These are phyloP conservation scores for Vultur gryphus DNA, from an alignment of 2,797 vertebrate species.

Conservation along the genomic window DNA sequence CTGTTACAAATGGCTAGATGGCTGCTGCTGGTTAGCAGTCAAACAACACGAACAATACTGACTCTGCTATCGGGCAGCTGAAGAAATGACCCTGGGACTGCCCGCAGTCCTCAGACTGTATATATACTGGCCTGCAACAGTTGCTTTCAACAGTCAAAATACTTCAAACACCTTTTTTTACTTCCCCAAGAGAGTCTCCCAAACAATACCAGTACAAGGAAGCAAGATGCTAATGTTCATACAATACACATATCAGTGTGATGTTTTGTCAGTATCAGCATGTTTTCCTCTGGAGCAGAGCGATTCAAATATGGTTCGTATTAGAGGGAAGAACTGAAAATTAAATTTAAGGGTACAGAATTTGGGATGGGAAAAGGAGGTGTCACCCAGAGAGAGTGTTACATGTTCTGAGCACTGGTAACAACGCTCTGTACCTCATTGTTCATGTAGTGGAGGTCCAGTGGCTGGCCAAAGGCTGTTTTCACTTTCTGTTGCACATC, in stretches of 20 bases:
- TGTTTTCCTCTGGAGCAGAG: background rate
- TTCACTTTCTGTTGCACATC: slow-evolving; percentile 94
- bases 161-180: background rate
- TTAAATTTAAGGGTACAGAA: background rate
- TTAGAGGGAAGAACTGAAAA: background rate
- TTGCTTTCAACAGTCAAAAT: background rate
- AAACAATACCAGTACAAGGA: background rate
- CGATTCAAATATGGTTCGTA: accelerated
- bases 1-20: background rate
- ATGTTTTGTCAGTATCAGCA: background rate
- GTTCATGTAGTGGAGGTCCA: slow-evolving; percentile 96
- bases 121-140: no score
- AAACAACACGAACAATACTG: background rate
- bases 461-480: slow-evolving; percentile 88
- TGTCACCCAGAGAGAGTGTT: background rate
- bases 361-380: background rate
- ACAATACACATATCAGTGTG: background rate
- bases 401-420: background rate
- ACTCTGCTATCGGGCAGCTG: background rate
- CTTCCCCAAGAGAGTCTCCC: background rate
- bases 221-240: background rate
- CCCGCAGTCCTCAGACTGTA: background rate
- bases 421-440: slow-evolving; percentile 83
- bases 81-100: background rate
- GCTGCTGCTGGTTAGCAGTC: background rate